Evolutionary conservation across 2,113 vertebrate genomes (phyloP), one percentile per base, ranked within the genome.

Genomic region (Indri indri): DNA sequence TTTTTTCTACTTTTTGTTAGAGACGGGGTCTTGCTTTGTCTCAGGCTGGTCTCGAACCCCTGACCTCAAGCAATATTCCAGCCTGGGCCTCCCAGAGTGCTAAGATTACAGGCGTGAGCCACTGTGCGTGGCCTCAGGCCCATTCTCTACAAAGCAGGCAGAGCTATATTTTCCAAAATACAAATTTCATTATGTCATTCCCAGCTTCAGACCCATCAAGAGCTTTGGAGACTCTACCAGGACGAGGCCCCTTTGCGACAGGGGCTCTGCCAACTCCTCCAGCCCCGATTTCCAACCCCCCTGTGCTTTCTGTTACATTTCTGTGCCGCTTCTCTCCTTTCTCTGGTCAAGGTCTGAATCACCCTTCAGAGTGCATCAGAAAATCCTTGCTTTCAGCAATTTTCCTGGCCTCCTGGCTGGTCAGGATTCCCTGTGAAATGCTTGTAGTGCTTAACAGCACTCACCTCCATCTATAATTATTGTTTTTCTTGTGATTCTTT

Each of bases 281-380:
- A 22, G 1, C 13, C 1, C 0, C 0, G 12, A 82, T 40, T 42
- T 52, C 13, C 6, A 1, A 45, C 30, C 61, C 3, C 52, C 27
- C 0, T 12, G 71, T 37, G 18, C 4, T 68, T 27, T 63, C 65
- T 70, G 3, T 27, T 30, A 40, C 3, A 1, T 57, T 79, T 80
- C 30, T 82, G 77, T 1, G 22, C 4, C 59, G 20, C 37, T 95
- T 42, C 88, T 65, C 18, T 13, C 3, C 34, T 65, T 65, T 11
- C 40, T 20, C 7, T 47, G 57, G 34, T 50, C 73, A 79, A 34
- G 8, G 0, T 80, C 50, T 25, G 32, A 11, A 9, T 52, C 68
- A 47, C 77, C n/a, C 34, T 91, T 70, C 0, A 34, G 16, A 25
- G 50, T 27, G 42, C 27, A 20, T 17, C 57, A 30, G 13, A 37